A percentile compares a stretch with the other conserved stretches of the same genome.
phyloP scores from a whole-genome alignment of 2,888 invertebrate species.

The Polia nebulosa region DNA sequence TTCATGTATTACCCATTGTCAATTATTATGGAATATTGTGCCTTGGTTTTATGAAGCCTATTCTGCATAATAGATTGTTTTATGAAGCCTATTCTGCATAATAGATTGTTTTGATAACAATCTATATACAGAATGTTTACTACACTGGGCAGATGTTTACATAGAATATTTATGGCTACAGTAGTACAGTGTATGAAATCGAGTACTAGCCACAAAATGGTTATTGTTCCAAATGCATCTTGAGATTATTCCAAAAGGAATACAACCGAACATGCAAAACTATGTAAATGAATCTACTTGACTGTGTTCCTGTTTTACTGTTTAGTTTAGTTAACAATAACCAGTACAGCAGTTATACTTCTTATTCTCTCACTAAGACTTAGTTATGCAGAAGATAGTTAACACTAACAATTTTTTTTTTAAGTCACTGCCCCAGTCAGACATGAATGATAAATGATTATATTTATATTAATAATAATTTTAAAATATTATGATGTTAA shows the following conservation, averaged over 20 bases:
- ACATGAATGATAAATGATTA: no score
- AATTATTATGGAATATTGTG: constrained; percentile 2
- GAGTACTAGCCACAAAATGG: neutral
- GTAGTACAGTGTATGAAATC: neutral
- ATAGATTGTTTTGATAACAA: constrained; percentile 1
- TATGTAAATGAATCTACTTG: constrained; percentile 15
- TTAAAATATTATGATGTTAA: neutral
- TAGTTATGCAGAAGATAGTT: neutral
- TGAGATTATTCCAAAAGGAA: constrained; percentile 3
- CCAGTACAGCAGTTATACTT: neutral
- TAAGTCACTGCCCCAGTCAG: no score
- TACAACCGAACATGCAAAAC: constrained; percentile 1
- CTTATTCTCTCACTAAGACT: neutral
- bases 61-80: neutral
- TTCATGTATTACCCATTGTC: neutral
- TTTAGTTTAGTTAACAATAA: neutral
- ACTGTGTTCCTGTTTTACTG: neutral
- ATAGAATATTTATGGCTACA: neutral
- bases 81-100: neutral
- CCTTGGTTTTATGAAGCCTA: neutral
- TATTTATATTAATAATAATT: neutral
- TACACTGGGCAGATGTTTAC: neutral
- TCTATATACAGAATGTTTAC: neutral
- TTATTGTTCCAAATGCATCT: neutral
- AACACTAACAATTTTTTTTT: neutral